A percentile compares a stretch with the other conserved stretches of the same genome.
These are phyloP conservation scores for Sarcophaga variegata DNA, from an alignment of 2,888 invertebrate genomes.

Conservation along the genomic window DNA sequence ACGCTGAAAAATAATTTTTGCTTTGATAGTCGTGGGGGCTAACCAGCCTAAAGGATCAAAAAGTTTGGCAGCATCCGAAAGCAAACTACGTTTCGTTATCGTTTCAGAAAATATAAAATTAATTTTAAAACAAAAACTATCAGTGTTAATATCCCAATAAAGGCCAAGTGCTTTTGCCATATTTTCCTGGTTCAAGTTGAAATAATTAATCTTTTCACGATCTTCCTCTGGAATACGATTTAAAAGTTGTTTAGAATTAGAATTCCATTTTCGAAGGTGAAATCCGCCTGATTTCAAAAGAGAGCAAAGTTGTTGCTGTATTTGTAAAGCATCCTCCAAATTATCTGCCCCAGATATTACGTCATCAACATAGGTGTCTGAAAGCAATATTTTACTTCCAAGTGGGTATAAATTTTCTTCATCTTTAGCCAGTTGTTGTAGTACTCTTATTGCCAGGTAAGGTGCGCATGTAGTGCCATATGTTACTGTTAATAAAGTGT, in stretches of 20 bases:
- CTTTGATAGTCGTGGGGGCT: conserved; percentile 56
- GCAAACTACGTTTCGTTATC: conserved; percentile 42
- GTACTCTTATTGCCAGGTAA: conserved; percentile 40
- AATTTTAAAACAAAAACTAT: conserved; percentile 40
- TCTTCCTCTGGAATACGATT: conserved; percentile 16
- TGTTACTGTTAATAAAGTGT: background rate
- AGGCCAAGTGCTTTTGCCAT: conserved; percentile 39
- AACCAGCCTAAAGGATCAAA: conserved; percentile 67
- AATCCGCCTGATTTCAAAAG: conserved; percentile 50
- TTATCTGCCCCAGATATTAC: conserved; percentile 29
- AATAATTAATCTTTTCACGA: conserved; percentile 14
- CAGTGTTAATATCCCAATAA: conserved; percentile 43
- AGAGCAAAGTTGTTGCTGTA: background rate
- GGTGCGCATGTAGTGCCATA: conserved; percentile 47
- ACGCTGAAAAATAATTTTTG: conserved; percentile 67
- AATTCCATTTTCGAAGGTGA: conserved; percentile 55
- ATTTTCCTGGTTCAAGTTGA: conserved; percentile 16
- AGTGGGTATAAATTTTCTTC: conserved; percentile 20
- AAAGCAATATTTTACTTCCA: conserved; percentile 28
- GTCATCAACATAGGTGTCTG: conserved; percentile 43
- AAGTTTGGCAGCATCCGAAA: conserved; percentile 62
- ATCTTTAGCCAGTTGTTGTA: conserved; percentile 50
- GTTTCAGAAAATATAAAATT: conserved; percentile 21
- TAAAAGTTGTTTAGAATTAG: conserved; percentile 25
- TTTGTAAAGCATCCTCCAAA: background rate